phyloP scores from a whole-genome alignment of 2,888 invertebrate species.

The Venusia cambrica region DNA sequence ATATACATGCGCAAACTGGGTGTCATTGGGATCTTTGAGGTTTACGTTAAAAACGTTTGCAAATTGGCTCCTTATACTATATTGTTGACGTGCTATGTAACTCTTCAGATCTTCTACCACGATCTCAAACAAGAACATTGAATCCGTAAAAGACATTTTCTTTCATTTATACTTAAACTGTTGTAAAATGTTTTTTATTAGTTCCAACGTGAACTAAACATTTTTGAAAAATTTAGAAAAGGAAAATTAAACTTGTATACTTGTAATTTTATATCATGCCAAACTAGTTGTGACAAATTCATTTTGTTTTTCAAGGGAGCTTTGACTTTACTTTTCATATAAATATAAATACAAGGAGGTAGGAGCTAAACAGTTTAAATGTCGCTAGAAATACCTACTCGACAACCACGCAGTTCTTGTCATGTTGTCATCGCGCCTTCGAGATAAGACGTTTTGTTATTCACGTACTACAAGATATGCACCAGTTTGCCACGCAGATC shows the following conservation, averaged over 20 bases:
- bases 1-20: conserved; percentile 14
- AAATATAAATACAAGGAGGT: no score
- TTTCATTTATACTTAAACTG: conserved; percentile 20
- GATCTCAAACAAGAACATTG: conserved; percentile 65
- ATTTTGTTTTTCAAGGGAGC: conserved; percentile 11
- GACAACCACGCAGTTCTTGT: no score
- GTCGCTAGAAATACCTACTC: no score
- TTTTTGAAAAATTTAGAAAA: conserved; percentile 23
- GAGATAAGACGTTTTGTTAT: no score
- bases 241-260: conserved; percentile 31
- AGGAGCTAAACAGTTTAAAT: no score
- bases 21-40: conserved; percentile 47
- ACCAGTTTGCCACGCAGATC: no score
- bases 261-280: conserved; percentile 46
- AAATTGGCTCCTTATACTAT: conserved; percentile 50
- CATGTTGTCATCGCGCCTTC: no score
- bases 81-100: conserved; percentile 43
- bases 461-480: no score
- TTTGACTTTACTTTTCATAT: conserved; percentile 6
- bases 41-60: conserved; percentile 54
- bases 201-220: conserved; percentile 18
- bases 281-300: conserved; percentile 30
- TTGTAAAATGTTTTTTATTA: conserved; percentile 22
- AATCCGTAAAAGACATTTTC: conserved; percentile 59
- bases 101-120: conserved; percentile 50